Percentiles rank a stretch among this genome's conserved stretches.
Evolutionary conservation across 1,140 invertebrate species (phyloP).

Genomic region (Bathynomus jamesi): DNA sequence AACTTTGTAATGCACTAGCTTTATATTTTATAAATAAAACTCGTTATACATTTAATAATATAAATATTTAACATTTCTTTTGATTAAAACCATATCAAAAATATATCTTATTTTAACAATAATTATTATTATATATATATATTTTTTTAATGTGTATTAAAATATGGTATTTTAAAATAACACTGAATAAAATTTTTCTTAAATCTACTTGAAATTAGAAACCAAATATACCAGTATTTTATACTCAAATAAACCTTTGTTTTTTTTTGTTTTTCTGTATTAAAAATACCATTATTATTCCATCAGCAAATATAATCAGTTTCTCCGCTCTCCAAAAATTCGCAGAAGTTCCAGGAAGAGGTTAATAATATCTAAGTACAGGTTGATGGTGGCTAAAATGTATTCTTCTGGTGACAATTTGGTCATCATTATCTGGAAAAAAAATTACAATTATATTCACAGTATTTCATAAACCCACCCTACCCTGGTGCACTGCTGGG

Average conservation of each 20-base stretch:
- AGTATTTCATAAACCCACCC: too few species aligned
- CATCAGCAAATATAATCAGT: background rate
- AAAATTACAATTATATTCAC: too few species aligned
- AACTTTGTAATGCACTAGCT: too few species aligned
- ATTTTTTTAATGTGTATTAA: background rate
- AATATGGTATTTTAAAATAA: background rate
- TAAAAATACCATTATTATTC: background rate
- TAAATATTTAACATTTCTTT: too few species aligned
- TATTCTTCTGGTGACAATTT: conserved; percentile 67
- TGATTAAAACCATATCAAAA: background rate
- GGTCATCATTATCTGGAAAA: conserved; percentile 59
- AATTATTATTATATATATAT: background rate
- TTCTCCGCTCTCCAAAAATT: conserved; percentile 52
- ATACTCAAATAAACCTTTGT: background rate
- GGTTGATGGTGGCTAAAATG: conserved; percentile 67
- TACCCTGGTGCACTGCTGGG: too few species aligned
- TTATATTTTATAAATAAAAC: too few species aligned
- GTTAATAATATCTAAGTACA: conserved; percentile 81
- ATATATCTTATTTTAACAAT: background rate
- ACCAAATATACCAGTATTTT: background rate
- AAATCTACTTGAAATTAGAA: background rate
- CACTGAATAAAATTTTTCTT: background rate
- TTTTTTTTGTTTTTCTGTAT: background rate
- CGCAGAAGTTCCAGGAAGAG: conserved; percentile 75
- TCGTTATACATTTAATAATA: too few species aligned